Conservation (phyloP, 2,888 invertebrate species). For the Monochamus alternatus region DNA sequence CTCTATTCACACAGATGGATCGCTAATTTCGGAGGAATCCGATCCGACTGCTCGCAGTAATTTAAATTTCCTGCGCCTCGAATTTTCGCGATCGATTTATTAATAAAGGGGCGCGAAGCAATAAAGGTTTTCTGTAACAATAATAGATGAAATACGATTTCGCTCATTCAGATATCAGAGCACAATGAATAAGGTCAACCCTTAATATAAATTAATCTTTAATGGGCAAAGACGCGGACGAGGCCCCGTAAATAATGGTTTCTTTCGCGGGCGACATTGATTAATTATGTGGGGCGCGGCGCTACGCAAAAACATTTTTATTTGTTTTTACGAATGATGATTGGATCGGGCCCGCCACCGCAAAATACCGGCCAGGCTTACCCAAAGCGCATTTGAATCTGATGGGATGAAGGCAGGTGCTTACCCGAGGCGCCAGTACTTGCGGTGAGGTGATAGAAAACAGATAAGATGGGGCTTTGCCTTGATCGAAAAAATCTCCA, state of each 20-base stretch:
- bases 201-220: slow-evolving; percentile 42
- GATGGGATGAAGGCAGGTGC: background rate
- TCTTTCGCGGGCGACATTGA: slow-evolving; percentile 42
- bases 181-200: slow-evolving; percentile 41
- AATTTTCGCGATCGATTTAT: background rate
- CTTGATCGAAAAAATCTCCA: background rate
- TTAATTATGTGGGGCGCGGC: slow-evolving; percentile 39
- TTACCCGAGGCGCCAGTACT: background rate
- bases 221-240: slow-evolving; percentile 32
- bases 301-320: slow-evolving; percentile 30
- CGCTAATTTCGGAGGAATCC: background rate
- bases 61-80: background rate
- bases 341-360: background rate
- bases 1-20: too few species aligned
- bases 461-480: background rate
- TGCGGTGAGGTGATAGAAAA: background rate
- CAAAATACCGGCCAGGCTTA: slow-evolving; percentile 15
- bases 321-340: slow-evolving; percentile 30
- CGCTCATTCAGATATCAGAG: slow-evolving; percentile 21
- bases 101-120: slow-evolving; percentile 3
- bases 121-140: slow-evolving; percentile 15
- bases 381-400: slow-evolving; percentile 1
- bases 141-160: slow-evolving; percentile 25
- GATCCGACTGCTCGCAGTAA: background rate
- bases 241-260: slow-evolving; percentile 33